Conservation (phyloP, 2,113 vertebrate genomes). For the Tonatia bakeri region DNA sequence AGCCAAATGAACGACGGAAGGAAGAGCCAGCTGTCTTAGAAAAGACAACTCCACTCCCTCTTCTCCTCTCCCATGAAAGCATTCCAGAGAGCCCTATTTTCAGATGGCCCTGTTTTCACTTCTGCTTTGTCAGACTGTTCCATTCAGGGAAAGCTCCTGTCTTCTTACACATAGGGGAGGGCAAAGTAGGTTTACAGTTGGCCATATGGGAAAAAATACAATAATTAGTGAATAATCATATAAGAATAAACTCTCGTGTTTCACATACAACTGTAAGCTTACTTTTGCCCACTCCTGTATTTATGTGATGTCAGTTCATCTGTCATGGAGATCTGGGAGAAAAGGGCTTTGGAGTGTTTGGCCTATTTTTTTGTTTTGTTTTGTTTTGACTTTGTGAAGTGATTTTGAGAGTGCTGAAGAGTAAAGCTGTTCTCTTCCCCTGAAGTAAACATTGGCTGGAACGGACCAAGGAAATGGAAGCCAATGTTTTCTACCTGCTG, state of each 20-base stretch:
- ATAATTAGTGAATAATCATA: neutral
- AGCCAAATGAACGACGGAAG: neutral
- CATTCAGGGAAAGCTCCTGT: neutral
- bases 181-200: neutral
- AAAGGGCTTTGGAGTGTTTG: neutral
- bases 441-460: neutral
- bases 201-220: neutral
- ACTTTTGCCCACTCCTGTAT: neutral
- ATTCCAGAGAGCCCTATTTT: neutral
- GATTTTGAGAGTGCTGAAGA: neutral
- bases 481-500: neutral
- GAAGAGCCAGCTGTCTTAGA: too few relatives aligned
- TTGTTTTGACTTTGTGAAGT: neutral
- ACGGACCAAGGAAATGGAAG: neutral
- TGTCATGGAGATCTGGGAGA: neutral
- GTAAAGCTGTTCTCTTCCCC: neutral
- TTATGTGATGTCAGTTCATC: neutral
- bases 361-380: neutral
- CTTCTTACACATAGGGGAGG: neutral
- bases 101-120: neutral
- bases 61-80: neutral
- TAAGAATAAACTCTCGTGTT: neutral
- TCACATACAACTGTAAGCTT: neutral
- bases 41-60: neutral
- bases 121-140: neutral